Evolutionary conservation across 2,113 vertebrate species (phyloP).

Genomic region (Elachura formosa): DNA sequence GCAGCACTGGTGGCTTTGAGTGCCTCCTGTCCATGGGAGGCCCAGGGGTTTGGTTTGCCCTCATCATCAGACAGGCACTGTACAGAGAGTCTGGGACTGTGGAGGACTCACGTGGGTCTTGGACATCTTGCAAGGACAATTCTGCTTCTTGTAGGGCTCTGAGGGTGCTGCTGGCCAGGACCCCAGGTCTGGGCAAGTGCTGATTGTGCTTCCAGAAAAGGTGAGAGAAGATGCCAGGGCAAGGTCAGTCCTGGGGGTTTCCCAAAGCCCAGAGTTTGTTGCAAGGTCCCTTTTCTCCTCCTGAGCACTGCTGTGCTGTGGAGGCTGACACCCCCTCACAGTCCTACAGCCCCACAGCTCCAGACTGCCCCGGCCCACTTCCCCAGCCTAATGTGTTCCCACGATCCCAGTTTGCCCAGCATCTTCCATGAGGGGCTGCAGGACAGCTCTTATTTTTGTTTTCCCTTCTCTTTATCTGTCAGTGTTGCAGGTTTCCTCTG

Average conservation of each 20-base stretch:
- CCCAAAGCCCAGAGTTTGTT: not conserved
- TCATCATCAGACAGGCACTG: not conserved
- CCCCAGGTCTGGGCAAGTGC: not conserved
- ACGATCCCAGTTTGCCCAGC: fast-evolving
- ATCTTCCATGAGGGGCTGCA: fast-evolving
- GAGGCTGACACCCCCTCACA: not conserved
- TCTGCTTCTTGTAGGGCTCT: not conserved
- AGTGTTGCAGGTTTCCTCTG: not conserved
- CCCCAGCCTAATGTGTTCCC: not conserved
- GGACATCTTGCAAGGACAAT: not conserved
- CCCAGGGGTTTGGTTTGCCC: not conserved
- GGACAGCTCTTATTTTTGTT: not conserved
- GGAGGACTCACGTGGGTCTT: not conserved
- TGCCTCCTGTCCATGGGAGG: not conserved
- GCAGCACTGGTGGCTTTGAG: too few species aligned
- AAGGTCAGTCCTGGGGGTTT: not conserved
- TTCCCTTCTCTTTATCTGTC: not conserved
- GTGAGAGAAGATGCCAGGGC: not conserved
- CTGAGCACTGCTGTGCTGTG: not conserved
- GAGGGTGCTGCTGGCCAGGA: not conserved
- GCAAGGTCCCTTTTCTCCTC: not conserved
- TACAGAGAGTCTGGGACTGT: not conserved
- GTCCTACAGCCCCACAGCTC: not conserved
- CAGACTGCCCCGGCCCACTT: not conserved
- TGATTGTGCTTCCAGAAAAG: not conserved